phyloP scores from a whole-genome alignment of 2,888 invertebrate genomes.

The Zaprionus bogoriensis region DNA sequence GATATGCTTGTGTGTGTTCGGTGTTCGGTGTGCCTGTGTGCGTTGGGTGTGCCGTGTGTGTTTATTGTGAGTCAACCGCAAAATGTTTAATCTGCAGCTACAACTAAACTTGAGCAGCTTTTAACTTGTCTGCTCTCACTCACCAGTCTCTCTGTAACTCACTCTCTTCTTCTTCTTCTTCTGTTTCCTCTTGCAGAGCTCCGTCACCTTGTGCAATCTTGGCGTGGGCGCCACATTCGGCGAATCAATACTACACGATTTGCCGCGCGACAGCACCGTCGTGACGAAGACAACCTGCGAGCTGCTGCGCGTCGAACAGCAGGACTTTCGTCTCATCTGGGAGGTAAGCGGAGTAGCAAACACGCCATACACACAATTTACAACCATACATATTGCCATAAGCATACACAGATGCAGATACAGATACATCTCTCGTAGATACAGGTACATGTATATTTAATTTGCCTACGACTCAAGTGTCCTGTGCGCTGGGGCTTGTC shows the following conservation, averaged over 20 bases:
- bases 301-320: constrained; percentile 89
- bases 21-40: constrained; percentile 3
- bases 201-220: constrained; percentile 87
- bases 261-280: constrained; percentile 88
- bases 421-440: neutral
- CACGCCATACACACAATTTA: neutral
- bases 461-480: constrained; percentile 7
- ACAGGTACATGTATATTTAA: constrained; percentile 6
- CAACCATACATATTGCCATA: no score
- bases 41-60: no score
- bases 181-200: constrained; percentile 87
- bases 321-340: constrained; percentile 90
- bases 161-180: no score
- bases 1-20: neutral
- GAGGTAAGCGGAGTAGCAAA: constrained; percentile 85
- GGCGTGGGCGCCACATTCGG: constrained; percentile 90
- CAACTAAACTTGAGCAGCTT: constrained; percentile 38
- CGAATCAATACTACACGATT: constrained; percentile 89
- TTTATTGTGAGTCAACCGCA: constrained; percentile 23
- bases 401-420: neutral
- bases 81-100: constrained; percentile 37
- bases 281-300: constrained; percentile 90
- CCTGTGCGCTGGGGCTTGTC: neutral
- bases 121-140: constrained; percentile 11
- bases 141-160: neutral